Conservation (phyloP, 2,888 invertebrate genomes). For the Petrolisthes manimaculis region DNA sequence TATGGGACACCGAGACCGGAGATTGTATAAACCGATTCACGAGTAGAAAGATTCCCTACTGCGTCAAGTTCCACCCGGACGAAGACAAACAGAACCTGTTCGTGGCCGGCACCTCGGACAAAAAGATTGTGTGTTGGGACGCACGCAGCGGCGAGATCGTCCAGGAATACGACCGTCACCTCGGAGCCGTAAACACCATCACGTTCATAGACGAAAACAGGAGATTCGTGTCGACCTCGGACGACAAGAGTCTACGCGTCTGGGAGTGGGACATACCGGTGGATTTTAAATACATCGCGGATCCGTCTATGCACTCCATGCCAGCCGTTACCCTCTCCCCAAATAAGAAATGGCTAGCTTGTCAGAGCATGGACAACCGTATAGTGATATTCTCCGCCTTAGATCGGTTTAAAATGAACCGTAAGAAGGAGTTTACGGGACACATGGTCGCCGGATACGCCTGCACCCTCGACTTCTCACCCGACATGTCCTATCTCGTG, state of each 20-base stretch:
- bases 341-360: constrained; percentile 98
- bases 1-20: constrained; percentile 99
- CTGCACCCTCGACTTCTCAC: constrained; percentile 95
- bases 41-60: constrained; percentile 96
- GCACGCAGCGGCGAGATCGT: constrained; percentile 93
- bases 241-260: constrained; percentile 97
- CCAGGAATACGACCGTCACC: constrained; percentile 97
- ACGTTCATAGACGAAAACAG: constrained; percentile 99
- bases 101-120: constrained; percentile 98
- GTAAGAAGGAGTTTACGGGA: constrained; percentile 97
- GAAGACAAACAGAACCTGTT: constrained; percentile 96
- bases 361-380: constrained; percentile 99
- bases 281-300: constrained; percentile 99
- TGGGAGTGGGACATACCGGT: constrained; percentile 99
- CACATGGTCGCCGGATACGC: constrained; percentile 99
- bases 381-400: constrained; percentile 97
- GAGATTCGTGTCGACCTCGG: constrained; percentile 97
- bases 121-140: constrained; percentile 99
- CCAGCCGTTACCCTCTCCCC: constrained; percentile 95
- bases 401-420: constrained; percentile 96
- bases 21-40: constrained; percentile 88
- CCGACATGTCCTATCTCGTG: constrained; percentile 97
- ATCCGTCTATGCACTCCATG: constrained; percentile 99
- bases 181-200: constrained; percentile 98
- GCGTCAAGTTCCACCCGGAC: constrained; percentile 98